phyloP scores from a whole-genome alignment of 1,140 invertebrate genomes.

The Babylonia areolata region DNA sequence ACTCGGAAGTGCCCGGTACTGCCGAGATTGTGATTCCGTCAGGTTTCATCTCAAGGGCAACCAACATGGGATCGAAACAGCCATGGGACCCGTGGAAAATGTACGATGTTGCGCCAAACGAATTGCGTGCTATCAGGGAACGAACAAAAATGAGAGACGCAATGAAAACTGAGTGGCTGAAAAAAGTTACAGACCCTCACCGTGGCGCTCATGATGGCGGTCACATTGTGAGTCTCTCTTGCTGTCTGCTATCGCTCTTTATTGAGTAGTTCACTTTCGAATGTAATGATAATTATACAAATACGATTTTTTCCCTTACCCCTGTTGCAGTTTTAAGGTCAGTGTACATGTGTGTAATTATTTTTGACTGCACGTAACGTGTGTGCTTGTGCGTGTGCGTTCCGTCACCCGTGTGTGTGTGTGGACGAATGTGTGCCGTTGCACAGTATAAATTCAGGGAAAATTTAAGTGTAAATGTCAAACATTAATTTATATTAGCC shows the following conservation, averaged over 20 bases:
- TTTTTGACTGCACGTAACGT: too few relatives aligned
- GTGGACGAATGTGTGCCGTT: too few relatives aligned
- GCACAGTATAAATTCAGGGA: too few relatives aligned
- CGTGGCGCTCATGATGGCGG: constrained; percentile 78
- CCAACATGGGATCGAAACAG: constrained; percentile 17
- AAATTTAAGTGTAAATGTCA: too few relatives aligned
- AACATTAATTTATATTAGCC: too few relatives aligned
- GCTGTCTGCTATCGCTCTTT: neutral
- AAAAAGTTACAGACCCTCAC: constrained; percentile 82
- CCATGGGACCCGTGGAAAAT: constrained; percentile 67
- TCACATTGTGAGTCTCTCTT: constrained; percentile 78
- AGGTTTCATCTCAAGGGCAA: neutral
- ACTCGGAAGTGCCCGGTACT: neutral
- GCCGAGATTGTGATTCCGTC: constrained; percentile 2
- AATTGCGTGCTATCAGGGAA: constrained; percentile 78
- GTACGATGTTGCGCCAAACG: constrained; percentile 69
- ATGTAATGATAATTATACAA: too few relatives aligned
- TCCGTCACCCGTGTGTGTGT: too few relatives aligned
- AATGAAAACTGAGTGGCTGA: constrained; percentile 83
- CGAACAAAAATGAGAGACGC: constrained; percentile 78
- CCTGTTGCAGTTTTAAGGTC: too few relatives aligned
- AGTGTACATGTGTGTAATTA: too few relatives aligned
- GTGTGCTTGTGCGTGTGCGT: too few relatives aligned
- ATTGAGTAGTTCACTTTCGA: too few relatives aligned
- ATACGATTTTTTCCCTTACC: too few relatives aligned